A percentile compares a stretch with the other conserved stretches of the same genome.
Evolutionary conservation across 2,888 invertebrate genomes (phyloP).

Genomic region (Caradrina clavipalpis): DNA sequence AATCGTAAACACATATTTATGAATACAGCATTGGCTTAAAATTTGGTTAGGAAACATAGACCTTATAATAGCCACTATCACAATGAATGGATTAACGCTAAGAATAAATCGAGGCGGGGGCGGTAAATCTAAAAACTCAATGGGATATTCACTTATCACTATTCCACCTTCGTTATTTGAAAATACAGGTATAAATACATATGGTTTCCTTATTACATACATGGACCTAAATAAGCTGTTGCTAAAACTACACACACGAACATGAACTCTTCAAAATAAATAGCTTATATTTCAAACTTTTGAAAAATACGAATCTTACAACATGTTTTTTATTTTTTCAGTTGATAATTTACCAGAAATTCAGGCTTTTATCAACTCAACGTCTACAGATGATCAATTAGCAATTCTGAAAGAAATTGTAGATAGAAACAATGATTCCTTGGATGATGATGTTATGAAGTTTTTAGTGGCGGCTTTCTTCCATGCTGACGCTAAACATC

Average conservation of each 20-base stretch:
- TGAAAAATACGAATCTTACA: background rate
- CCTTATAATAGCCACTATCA: constrained; percentile 16
- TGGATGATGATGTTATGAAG: constrained; percentile 58
- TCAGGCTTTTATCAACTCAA: constrained; percentile 68
- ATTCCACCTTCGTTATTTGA: constrained; percentile 57
- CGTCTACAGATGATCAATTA: constrained; percentile 77
- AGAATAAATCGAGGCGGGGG: constrained; percentile 76
- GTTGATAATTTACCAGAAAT: constrained; percentile 59
- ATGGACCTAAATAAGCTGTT: background rate
- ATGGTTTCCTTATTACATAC: background rate
- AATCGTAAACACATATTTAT: background rate
- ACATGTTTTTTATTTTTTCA: constrained; percentile 56
- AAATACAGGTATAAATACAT: constrained; percentile 42
- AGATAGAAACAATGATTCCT: constrained; percentile 45
- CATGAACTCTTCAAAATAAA: background rate
- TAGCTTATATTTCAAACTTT: background rate
- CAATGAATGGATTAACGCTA: constrained; percentile 79
- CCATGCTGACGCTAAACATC: constrained; percentile 82
- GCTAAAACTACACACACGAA: background rate
- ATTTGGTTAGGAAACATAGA: background rate
- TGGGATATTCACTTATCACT: constrained; percentile 70
- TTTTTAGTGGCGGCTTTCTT: constrained; percentile 78
- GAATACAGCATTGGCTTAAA: background rate
- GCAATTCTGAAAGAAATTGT: constrained; percentile 72
- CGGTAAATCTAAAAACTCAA: constrained; percentile 73